A percentile compares a stretch with the other conserved stretches of the same genome.
These are phyloP conservation scores for Aleiodes testaceus DNA, from an alignment of 2,888 invertebrate genomes.

Conservation along the genomic window DNA sequence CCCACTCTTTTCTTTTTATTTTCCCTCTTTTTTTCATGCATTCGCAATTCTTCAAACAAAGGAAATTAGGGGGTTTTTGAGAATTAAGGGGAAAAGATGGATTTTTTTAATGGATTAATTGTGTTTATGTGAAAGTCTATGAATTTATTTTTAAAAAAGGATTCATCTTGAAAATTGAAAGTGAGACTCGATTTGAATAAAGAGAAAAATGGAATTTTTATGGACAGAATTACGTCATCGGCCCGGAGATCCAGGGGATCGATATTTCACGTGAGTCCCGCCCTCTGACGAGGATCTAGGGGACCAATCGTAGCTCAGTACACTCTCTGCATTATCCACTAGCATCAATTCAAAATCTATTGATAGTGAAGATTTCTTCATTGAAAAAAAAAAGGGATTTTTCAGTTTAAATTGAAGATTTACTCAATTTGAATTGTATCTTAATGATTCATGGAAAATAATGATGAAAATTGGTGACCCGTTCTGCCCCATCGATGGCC, in stretches of 20 bases:
- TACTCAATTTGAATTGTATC: too few relatives aligned
- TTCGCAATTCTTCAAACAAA: not conserved
- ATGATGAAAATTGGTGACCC: constrained; percentile 21
- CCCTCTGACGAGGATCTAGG: not conserved
- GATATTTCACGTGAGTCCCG: constrained; percentile 41
- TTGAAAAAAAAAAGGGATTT: not conserved
- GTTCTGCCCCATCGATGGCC: not conserved
- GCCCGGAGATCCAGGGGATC: constrained; percentile 43
- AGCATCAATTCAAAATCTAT: not conserved
- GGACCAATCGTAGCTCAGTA: constrained; percentile 9
- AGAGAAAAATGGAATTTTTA: not conserved
- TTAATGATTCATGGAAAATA: too few relatives aligned
- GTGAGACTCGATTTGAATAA: not conserved
- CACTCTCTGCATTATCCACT: constrained; percentile 34
- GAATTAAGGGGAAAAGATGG: not conserved
- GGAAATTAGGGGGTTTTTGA: not conserved
- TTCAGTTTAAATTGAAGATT: constrained; percentile 3
- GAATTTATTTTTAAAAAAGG: not conserved
- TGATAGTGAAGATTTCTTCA: not conserved
- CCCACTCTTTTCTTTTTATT: not conserved
- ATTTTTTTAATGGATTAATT: too few relatives aligned
- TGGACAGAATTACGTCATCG: not conserved
- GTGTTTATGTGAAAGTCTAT: constrained; percentile 35
- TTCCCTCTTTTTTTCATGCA: not conserved
- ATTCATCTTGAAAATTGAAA: not conserved